Evolutionary conservation across 1,140 invertebrate genomes (phyloP), one percentile per base, ranked within the genome.

Genomic region (Leptestheria dahalacensis): DNA sequence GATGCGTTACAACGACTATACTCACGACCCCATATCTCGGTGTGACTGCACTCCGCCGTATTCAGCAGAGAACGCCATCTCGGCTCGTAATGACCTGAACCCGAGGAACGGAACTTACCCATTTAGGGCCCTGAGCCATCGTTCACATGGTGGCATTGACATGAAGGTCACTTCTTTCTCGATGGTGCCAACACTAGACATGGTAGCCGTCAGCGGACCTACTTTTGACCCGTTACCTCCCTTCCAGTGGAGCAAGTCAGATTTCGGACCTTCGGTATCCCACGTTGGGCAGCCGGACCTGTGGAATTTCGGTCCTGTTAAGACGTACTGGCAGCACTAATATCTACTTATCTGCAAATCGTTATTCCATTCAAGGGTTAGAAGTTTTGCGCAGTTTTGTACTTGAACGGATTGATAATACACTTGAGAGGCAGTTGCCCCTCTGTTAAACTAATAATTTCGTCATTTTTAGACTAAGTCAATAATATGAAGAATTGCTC

Each of bases 241-340:
- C 1, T 91, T 90, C 66, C 76, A 81, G 64, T 92, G 88, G 89
- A 81, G 79, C 15, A 75, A 76, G 48, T 75, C 77, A 51, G 75
- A 77, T 61, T 83, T 82, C 66, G 73, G 79, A 24, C 33, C 33
- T 41, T 76, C 74, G 62, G 69, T 75, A 4, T 73, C 78, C 2
- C 88, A 91, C 63, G 65, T 78, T 63, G 87, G 88, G 4, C 86
- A 88, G 54, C 87, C 88, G 0, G 81, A 87, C 66, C 64, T 77
- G 25, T 91, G 85, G 74, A 71, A 83, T 54, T 91, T 88, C 68
- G 70, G 79, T 12, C 78, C 78, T 48, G 63, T 79, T 20, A 65
- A 72, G 48, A 68, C 71, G 56, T 65, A 70, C 21, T 79, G 78
- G 78, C 63, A 66, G 20, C 15, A 28, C 49, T 41, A 60, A 20